phyloP scores from a whole-genome alignment of 2,113 vertebrate genomes.

The Otus sunia region DNA sequence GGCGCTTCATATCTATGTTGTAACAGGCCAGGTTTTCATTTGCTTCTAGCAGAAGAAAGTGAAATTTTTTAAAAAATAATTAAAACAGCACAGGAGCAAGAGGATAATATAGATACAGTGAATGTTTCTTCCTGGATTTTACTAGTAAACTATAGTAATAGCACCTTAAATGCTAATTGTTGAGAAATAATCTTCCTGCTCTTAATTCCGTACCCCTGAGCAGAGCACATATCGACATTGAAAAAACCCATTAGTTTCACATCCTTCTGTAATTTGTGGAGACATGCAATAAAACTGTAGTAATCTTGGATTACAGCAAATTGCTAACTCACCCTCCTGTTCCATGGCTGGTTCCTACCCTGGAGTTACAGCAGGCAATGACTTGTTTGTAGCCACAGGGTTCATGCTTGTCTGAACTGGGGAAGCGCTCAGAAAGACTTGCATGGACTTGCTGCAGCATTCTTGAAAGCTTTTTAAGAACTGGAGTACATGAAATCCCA shows the following conservation, averaged over 20 bases:
- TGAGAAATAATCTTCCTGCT: not conserved
- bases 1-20: not conserved
- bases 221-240: not conserved
- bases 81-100: not conserved
- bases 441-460: not conserved
- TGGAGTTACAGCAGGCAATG: not conserved
- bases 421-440: conserved; percentile 38
- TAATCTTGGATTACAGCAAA: not conserved
- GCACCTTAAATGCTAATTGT: not conserved
- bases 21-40: not conserved
- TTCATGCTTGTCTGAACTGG: not conserved
- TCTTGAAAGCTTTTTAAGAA: conserved; percentile 35
- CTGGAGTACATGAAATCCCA: not conserved
- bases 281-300: not conserved
- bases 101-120: not conserved
- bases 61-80: not conserved
- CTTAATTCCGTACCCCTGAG: not conserved
- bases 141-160: not conserved
- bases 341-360: not conserved
- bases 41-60: not conserved
- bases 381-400: not conserved
- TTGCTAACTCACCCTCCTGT: not conserved
- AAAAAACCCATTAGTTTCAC: not conserved
- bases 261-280: not conserved
- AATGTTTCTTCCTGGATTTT: not conserved